phyloP scores from a whole-genome alignment of 2,888 invertebrate genomes.

The Ennomos erosarius region DNA sequence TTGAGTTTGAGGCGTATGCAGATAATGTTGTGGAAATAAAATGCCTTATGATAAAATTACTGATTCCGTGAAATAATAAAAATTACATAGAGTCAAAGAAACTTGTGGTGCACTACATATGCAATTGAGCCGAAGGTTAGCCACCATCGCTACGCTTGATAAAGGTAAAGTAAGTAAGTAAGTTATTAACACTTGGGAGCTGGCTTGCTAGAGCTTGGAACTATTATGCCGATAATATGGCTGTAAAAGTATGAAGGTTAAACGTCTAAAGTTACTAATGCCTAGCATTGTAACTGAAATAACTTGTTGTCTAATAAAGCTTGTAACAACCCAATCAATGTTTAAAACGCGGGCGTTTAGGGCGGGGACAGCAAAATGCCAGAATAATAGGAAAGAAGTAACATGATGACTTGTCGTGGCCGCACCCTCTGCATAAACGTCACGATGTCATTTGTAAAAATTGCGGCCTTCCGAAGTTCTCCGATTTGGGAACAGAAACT shows the following conservation, averaged over 20 bases:
- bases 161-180: too few species aligned
- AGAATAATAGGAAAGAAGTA: conserved; percentile 82
- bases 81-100: conserved; percentile 1
- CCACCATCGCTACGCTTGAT: too few species aligned
- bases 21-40: conserved; percentile 53
- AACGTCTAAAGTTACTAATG: too few species aligned
- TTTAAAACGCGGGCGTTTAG: conserved; percentile 63
- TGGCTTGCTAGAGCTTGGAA: too few species aligned
- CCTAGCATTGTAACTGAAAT: not conserved
- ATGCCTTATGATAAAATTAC: conserved; percentile 29
- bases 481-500: conserved; percentile 69
- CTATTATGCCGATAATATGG: too few species aligned
- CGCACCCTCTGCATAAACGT: conserved; percentile 83
- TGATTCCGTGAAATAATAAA: conserved; percentile 16
- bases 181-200: too few species aligned
- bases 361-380: conserved; percentile 63
- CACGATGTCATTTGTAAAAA: conserved; percentile 85
- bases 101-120: not conserved
- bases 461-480: conserved; percentile 81
- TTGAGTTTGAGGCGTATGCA: conserved; percentile 69
- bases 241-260: too few species aligned
- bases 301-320: conserved; percentile 24
- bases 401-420: conserved; percentile 83
- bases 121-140: too few species aligned
- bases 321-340: conserved; percentile 59